Evolutionary conservation across 1,140 invertebrate genomes (phyloP).

Genomic region (Diuraphis noxia): DNA sequence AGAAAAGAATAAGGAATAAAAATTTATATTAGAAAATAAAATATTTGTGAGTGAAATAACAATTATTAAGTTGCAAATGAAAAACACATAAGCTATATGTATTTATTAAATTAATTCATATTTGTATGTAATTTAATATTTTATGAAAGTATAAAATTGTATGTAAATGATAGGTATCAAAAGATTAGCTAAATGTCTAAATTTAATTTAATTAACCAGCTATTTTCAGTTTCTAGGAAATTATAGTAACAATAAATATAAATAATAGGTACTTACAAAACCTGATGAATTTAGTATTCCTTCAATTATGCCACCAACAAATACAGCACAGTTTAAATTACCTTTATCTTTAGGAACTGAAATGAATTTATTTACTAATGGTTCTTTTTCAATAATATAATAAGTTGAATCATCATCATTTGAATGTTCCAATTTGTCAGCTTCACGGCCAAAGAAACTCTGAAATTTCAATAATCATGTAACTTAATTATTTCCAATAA

Average conservation of each 20-base stretch:
- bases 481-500: neutral
- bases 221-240: neutral
- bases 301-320: slow-evolving; percentile 97
- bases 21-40: neutral
- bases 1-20: no score
- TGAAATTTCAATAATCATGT: slow-evolving; percentile 60
- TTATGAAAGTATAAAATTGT: neutral
- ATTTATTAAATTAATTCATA: neutral
- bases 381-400: slow-evolving; percentile 98
- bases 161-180: neutral
- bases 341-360: slow-evolving; percentile 98
- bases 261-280: slow-evolving; percentile 78
- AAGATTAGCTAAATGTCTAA: neutral
- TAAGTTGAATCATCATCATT: slow-evolving; percentile 98
- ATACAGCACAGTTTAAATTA: slow-evolving; percentile 96
- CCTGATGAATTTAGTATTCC: slow-evolving; percentile 91
- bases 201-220: no score
- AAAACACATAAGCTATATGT: neutral
- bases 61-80: no score
- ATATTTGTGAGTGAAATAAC: neutral
- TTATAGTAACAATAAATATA: neutral
- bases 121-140: neutral
- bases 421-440: slow-evolving; percentile 96
- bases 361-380: slow-evolving; percentile 95
- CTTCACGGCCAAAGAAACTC: slow-evolving; percentile 95